Base-by-base conservation (phyloP, 2,797 vertebrate species). In the Kryptolebias ocellatus region DNA sequence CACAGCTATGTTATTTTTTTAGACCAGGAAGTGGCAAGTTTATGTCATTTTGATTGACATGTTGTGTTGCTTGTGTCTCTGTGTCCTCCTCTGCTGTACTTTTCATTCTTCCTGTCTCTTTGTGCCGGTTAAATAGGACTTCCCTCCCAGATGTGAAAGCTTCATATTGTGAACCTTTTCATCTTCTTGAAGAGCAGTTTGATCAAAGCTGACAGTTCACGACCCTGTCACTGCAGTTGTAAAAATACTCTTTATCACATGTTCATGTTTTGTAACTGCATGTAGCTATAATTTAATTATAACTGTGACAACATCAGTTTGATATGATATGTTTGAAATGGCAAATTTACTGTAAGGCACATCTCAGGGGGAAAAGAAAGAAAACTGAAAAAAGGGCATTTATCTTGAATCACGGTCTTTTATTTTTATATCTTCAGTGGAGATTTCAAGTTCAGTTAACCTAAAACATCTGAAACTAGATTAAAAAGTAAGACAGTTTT, bases 121-220 rank as follows among this genome's bases (percentile, higher is more conserved):
- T 89, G 80, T 81, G 54, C 51, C 12, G 42, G 55, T 37, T 68
- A 67, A 74, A 77, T 72, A 78, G 83, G 58, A 90, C 77, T 91
- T 92, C 89, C 92, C 80, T 79, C 77, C 74, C 87, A 89, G 84
- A 91, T 90, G 89, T 80, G 65, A 54, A 60, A 70, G 67, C 77
- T 52, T 53, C 47, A 65, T 76, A 83, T 55, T 83, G 58, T 59
- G 51, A 80, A 57, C 45, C 69, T 72, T 79, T 83, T 82, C 71
- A 84, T 87, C 72, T 74, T 29, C 53, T 64, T 46, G 4, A 60
- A 64, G 68, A 67, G 46, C 59, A 60, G 17, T 70, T 66, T 87
- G 86, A 91, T 92, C 92, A 89, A 87, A 87, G 88, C 72, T 73
- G 62, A 15, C 49, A 70, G 81, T 80, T 85, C 72, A 24, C 74